Percentiles rank a stretch among this genome's conserved stretches.
phyloP scores from a whole-genome alignment of 2,888 invertebrate species.

The Thymelicus sylvestris region DNA sequence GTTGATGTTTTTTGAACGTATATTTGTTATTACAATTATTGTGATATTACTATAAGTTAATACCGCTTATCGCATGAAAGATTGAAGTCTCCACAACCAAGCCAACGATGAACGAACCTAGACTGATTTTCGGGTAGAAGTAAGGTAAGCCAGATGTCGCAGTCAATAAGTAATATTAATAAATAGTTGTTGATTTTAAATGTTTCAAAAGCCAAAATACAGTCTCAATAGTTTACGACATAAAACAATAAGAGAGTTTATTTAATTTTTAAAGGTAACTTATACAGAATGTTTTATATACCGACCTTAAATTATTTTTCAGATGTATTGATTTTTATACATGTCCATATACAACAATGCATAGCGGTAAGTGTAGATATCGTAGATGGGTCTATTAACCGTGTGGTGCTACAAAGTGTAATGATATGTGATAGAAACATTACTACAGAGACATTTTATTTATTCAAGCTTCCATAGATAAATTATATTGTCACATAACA shows the following conservation, averaged over 20 bases:
- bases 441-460: slow-evolving; percentile 84
- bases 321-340: slow-evolving; percentile 84
- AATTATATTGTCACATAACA: slow-evolving; percentile 72
- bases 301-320: slow-evolving; percentile 82
- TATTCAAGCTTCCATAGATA: slow-evolving; percentile 81
- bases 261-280: slow-evolving; percentile 82
- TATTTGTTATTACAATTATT: slow-evolving; percentile 68
- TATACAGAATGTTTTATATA: slow-evolving; percentile 83
- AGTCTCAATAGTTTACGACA: slow-evolving; percentile 77
- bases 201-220: slow-evolving; percentile 77
- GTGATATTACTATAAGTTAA: slow-evolving; percentile 81
- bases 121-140: slow-evolving; percentile 84
- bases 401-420: slow-evolving; percentile 84
- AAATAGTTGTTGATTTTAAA: slow-evolving; percentile 73
- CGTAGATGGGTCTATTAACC: slow-evolving; percentile 83
- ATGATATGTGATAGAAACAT: slow-evolving; percentile 84
- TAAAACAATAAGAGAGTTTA: slow-evolving; percentile 81
- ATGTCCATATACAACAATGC: slow-evolving; percentile 81
- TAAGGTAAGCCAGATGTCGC: slow-evolving; percentile 75
- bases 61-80: slow-evolving; percentile 55
- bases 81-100: slow-evolving; percentile 61
- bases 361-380: slow-evolving; percentile 79
- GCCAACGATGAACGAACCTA: slow-evolving; percentile 73
- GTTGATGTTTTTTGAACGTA: slow-evolving; percentile 42
- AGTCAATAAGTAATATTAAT: slow-evolving; percentile 74